Percentiles rank a stretch among this genome's conserved stretches.
phyloP scores from a whole-genome alignment of 2,888 invertebrate genomes.

The Cryptus armator region DNA sequence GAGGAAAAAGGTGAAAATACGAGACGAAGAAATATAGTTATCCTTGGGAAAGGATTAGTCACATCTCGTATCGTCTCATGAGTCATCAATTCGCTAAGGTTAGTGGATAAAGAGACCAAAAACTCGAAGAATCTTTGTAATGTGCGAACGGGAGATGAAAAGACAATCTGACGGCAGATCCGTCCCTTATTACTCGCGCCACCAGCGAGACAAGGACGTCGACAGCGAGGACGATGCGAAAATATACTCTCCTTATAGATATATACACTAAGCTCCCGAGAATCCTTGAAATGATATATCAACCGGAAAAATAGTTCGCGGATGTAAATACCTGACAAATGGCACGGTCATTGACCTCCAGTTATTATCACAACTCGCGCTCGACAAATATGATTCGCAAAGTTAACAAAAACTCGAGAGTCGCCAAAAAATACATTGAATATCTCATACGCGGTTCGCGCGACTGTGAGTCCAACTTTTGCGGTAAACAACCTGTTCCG shows the following conservation, averaged over 20 bases:
- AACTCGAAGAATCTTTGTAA: constrained; percentile 52
- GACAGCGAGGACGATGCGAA: constrained; percentile 71
- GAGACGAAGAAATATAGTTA: neutral
- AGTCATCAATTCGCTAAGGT: no score
- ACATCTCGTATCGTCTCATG: neutral
- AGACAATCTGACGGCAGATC: constrained; percentile 82
- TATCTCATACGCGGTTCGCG: neutral
- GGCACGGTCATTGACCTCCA: constrained; percentile 26
- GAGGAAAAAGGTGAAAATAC: neutral
- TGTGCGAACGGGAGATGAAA: constrained; percentile 69
- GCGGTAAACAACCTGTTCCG: neutral
- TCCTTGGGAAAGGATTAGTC: neutral
- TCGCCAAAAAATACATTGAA: neutral
- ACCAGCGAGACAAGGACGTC: constrained; percentile 70
- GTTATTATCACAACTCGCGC: neutral
- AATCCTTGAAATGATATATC: constrained; percentile 47
- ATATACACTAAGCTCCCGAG: constrained; percentile 26
- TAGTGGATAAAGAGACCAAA: neutral
- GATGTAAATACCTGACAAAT: neutral
- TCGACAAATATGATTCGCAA: neutral
- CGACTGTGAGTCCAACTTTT: constrained; percentile 1
- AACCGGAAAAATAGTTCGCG: constrained; percentile 7
- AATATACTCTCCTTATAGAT: constrained; percentile 68
- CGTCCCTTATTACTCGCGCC: constrained; percentile 80
- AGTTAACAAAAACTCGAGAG: neutral